phyloP scores from a whole-genome alignment of 2,113 vertebrate genomes.

The Gallinago jamesoni region DNA sequence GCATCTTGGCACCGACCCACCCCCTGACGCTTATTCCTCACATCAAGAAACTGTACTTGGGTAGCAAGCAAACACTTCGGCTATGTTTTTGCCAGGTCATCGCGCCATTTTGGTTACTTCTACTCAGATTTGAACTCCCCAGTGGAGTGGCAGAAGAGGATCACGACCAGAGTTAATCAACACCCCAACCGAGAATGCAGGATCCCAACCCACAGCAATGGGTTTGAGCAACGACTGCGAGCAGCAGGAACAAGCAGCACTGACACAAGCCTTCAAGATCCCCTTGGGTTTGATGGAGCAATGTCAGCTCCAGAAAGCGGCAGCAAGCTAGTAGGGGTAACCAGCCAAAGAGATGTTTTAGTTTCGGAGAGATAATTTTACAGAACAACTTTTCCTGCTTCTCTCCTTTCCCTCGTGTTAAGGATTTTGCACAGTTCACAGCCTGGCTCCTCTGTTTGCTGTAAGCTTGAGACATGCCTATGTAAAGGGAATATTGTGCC shows the following conservation, averaged over 20 bases:
- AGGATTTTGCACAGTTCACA: not conserved
- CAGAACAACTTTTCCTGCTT: not conserved
- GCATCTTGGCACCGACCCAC: not conserved
- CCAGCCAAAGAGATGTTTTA: not conserved
- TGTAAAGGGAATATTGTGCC: not conserved
- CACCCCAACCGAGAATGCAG: too few relatives aligned
- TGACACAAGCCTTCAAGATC: not conserved
- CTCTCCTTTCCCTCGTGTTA: not conserved
- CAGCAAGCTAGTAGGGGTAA: not conserved
- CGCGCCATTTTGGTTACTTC: not conserved
- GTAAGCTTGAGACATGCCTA: not conserved
- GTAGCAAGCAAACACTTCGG: not conserved
- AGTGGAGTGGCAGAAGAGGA: not conserved
- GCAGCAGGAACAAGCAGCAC: not conserved
- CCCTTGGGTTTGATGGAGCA: accelerated
- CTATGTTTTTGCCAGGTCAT: not conserved
- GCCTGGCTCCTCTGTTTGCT: slow-evolving; percentile 5
- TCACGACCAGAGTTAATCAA: not conserved
- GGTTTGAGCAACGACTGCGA: accelerated
- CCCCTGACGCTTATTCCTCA: not conserved
- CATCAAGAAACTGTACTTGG: not conserved
- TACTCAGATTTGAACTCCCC: not conserved
- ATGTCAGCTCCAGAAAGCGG: not conserved
- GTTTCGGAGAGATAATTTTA: not conserved
- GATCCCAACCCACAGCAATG: not conserved